Base-by-base conservation (phyloP, 2,113 vertebrate genomes). In the Periophthalmus modestus region DNA sequence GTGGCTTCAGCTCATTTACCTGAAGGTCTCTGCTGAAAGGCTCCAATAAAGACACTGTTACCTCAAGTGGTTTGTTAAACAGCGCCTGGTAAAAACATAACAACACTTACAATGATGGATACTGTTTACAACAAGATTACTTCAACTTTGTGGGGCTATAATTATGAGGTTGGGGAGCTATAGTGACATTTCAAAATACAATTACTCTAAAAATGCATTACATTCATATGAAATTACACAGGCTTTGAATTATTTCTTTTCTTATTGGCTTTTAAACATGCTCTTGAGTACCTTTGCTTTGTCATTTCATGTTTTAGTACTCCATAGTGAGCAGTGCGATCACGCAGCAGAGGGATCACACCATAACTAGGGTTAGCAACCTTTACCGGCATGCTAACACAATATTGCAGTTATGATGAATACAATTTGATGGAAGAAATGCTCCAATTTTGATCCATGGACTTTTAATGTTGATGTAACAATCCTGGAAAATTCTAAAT, bases 1-100 rank as follows among this genome's bases (percentile, higher is more conserved):
- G 33, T n/a, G 62, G 62, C 34, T 65, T 39, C 34, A 65, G 62
- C 33, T 65, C 62, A 65, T 65, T 65, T 65, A 65, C 19, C 62
- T 65, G 62, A 65, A 43, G 62, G 34, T 65, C 62, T 65, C 62
- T 39, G 62, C 62, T n/a, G 62, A 43, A 65, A 43, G 62, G 7
- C 33, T 16, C 3, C 62, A 39, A 43, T 43, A 21, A 65, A 65
- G 62, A 65, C 33, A 65, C 62, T 21, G 16, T 43, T 43, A 36
- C n/a, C 62, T 65, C 62, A n/a, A 65, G 34, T 39, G 62, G 5
- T 36, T 36, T 63, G 33, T 63, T 63, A 36, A 65, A 65, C 33
- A 36, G 34, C 19, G 33, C 10, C 62, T 65, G 62, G 7, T 65
- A 19, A n/a, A 65, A n/a, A 36, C 33, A 16, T 34, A 39, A 65